phyloP scores from a whole-genome alignment of 2,113 vertebrate genomes.

The Cyanoramphus novaezelandiae region DNA sequence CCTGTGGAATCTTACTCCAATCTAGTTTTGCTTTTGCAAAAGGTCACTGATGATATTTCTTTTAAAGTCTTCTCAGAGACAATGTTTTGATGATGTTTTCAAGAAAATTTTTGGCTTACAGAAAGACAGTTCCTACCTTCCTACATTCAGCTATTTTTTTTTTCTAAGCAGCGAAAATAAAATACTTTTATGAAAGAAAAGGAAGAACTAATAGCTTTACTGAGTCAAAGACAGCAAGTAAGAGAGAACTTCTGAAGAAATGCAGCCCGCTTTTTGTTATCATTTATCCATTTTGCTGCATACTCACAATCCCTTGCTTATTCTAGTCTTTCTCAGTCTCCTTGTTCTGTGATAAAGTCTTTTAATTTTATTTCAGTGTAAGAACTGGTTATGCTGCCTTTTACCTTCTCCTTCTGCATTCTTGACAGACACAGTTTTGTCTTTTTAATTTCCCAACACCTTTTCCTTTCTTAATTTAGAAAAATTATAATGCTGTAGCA shows the following conservation, averaged over 20 bases:
- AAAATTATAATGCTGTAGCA: neutral
- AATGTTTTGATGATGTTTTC: neutral
- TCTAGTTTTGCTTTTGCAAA: neutral
- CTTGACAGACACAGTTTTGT: neutral
- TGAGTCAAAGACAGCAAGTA: neutral
- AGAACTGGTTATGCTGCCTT: neutral
- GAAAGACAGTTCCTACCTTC: neutral
- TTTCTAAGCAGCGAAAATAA: neutral
- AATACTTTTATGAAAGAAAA: neutral
- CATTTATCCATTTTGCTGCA: neutral
- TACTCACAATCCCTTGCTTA: neutral
- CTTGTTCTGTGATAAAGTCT: neutral
- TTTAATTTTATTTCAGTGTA: neutral
- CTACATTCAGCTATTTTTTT: neutral
- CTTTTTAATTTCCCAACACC: neutral
- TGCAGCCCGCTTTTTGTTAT: neutral
- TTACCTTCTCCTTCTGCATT: neutral
- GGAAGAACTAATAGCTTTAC: neutral
- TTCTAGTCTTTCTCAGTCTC: neutral
- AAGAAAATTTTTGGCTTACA: neutral
- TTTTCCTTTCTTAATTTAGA: neutral
- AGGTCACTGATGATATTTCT: neutral
- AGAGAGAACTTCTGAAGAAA: neutral
- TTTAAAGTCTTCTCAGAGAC: neutral
- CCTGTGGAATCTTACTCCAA: neutral